These are phyloP conservation scores for Hypena proboscidalis DNA, from an alignment of 2,888 invertebrate species.

Conservation along the genomic window DNA sequence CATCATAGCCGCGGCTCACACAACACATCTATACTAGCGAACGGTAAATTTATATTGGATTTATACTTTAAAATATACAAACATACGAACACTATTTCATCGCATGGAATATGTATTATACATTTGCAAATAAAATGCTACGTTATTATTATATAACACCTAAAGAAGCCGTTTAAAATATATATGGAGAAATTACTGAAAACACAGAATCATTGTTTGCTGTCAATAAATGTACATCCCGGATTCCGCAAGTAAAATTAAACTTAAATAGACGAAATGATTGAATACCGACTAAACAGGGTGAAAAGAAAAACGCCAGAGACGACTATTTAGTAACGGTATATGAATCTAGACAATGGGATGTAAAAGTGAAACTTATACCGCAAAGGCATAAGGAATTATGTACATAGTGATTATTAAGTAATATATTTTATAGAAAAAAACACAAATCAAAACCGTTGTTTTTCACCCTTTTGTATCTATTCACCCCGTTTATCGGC, in stretches of 20 bases:
- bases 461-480: no score
- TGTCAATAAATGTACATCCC: slow-evolving; percentile 24
- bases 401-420: no score
- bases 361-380: no score
- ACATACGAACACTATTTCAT: slow-evolving; percentile 33
- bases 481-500: no score
- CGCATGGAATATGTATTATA: slow-evolving; percentile 37
- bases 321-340: no score
- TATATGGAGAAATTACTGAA: slow-evolving; percentile 16
- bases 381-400: no score
- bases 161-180: slow-evolving; percentile 31
- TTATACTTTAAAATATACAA: slow-evolving; percentile 41
- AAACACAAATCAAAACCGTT: no score
- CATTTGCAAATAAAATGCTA: slow-evolving; percentile 30
- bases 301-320: no score
- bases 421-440: no score
- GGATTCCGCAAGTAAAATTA: slow-evolving; percentile 25
- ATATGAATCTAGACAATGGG: no score
- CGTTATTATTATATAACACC: slow-evolving; percentile 30
- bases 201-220: slow-evolving; percentile 16
- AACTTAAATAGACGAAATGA: slow-evolving; percentile 44
- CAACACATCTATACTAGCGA: slow-evolving; percentile 43
- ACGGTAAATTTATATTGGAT: slow-evolving; percentile 34
- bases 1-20: slow-evolving; percentile 22
- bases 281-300: no score